Conservation (phyloP, 2,888 invertebrate species). For the Nebria brevicollis region DNA sequence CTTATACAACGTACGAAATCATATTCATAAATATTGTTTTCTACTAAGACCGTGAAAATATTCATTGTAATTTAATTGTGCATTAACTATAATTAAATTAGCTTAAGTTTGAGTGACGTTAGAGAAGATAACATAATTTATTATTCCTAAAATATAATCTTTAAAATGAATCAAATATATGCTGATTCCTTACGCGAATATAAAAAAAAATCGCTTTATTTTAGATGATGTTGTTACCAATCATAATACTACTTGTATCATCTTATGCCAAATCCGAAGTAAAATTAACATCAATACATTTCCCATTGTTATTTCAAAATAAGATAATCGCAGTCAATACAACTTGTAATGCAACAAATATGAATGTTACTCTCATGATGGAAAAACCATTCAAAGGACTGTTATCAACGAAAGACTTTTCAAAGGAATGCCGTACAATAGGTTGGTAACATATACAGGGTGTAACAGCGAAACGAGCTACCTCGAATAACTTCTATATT, state of each 20-base stretch:
- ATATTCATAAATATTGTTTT: no score
- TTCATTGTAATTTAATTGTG: no score
- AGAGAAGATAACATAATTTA: background rate
- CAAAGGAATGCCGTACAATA: constrained; percentile 74
- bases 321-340: constrained; percentile 70
- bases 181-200: no score
- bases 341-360: constrained; percentile 71
- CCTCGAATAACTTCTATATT: no score
- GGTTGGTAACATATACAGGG: constrained; percentile 64
- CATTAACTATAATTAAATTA: background rate
- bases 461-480: no score
- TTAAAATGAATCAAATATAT: background rate
- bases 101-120: background rate
- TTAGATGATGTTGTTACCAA: background rate
- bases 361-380: constrained; percentile 72
- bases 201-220: background rate
- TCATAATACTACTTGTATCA: constrained; percentile 15
- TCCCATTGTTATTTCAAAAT: constrained; percentile 60
- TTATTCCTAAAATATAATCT: background rate
- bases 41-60: no score
- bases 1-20: no score
- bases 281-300: constrained; percentile 49
- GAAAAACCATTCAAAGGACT: constrained; percentile 75
- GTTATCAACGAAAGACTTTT: constrained; percentile 80
- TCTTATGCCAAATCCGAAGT: constrained; percentile 49